A percentile compares a stretch with the other conserved stretches of the same genome.
phyloP scores from a whole-genome alignment of 1,140 invertebrate species.

The Oncopodura yosiiana region DNA sequence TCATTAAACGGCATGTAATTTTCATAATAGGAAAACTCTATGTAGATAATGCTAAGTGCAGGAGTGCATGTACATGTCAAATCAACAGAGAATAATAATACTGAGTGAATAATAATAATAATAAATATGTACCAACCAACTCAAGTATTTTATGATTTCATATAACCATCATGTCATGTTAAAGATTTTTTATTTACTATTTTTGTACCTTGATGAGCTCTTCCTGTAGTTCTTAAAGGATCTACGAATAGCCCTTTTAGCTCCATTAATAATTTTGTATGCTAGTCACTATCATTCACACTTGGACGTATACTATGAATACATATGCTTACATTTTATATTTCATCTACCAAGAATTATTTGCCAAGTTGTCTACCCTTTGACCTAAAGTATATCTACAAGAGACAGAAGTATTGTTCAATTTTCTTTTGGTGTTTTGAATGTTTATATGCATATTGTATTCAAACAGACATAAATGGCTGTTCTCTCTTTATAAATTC shows the following conservation, averaged over 20 bases:
- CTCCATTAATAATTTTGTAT: conserved; percentile 10
- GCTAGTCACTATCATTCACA: conserved; percentile 10
- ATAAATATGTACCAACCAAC: background rate
- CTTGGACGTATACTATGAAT: conserved; percentile 6
- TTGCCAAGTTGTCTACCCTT: conserved; percentile 10
- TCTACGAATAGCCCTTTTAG: background rate
- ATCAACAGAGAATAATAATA: background rate
- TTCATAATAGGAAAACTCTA: conserved; percentile 9
- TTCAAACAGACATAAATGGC: no score
- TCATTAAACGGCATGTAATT: conserved; percentile 12
- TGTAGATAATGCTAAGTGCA: background rate
- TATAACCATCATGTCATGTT: background rate
- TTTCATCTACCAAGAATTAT: conserved; percentile 14
- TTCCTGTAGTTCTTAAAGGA: background rate
- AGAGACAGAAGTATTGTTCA: no score
- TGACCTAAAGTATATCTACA: no score
- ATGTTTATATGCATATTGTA: no score
- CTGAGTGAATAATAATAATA: background rate
- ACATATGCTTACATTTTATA: background rate
- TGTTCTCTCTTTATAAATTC: no score
- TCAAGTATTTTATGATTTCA: background rate
- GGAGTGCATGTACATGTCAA: background rate
- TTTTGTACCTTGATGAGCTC: no score
- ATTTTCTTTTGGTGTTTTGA: no score
- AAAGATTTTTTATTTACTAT: background rate